Evolutionary conservation across 2,113 vertebrate genomes (phyloP), one percentile per base, ranked within the genome.

Genomic region (Pseudorectes ferrugineus): DNA sequence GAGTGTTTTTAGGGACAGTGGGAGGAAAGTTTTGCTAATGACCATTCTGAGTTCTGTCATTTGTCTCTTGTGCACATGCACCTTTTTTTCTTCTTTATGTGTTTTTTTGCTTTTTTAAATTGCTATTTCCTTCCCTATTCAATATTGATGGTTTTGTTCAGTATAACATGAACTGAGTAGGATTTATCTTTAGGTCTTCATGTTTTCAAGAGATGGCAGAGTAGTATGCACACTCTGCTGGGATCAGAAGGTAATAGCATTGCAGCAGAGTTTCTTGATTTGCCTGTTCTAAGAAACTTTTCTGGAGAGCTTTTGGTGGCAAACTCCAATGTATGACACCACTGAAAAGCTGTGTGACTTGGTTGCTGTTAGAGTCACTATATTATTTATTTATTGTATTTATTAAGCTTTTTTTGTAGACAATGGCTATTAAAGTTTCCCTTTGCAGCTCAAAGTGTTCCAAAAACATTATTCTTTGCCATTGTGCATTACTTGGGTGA

Each of bases 21-120:
- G 73, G 57, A 88, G 54, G 54, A 89, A 88, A 20, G 21, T 42
- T 51, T 57, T 91, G 62, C 67, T 96, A n/a, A 76, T 80, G 43
- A 23, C 33, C 2, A 0, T 81, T 92, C 40, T 17, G 29, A 61
- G 48, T 91, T 93, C 22, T 45, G 24, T 83, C 25, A 11, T 68
- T 72, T 12, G 25, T 57, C 65, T 75, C 35, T 55, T 77, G 38
- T 58, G 29, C 59, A 33, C 2, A 0, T 58, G 12, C 42, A 58
- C 28, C 11, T 48, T 74, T 81, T 80, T 91, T 74, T 46, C 6
- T 19, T n/a, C n/a, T 35, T 4, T 33, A 1, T 42, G 3, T 52
- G 24, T 13, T 40, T 52, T 80, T 74, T 43, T 52, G 0, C 25
- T 38, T 78, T 89, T 89, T 54, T 7, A n/a, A 75, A 59, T 78